Evolutionary conservation across 2,113 vertebrate species (phyloP).

Genomic region (Egretta garzetta): DNA sequence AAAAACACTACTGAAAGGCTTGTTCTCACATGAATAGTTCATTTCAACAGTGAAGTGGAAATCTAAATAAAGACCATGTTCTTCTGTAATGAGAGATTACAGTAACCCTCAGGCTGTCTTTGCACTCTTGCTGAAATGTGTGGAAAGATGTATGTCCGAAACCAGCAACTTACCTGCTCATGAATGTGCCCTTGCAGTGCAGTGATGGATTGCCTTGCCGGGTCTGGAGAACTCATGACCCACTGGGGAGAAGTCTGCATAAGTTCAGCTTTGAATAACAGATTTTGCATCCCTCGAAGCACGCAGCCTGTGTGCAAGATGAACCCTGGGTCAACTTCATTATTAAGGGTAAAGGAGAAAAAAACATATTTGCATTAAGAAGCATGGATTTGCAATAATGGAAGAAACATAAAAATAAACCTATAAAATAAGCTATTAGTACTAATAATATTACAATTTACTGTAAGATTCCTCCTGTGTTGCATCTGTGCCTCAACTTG

Average conservation of each 20-base stretch:
- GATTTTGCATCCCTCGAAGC: not conserved
- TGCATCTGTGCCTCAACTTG: not conserved
- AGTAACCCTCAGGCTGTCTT: not conserved
- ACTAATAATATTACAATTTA: not conserved
- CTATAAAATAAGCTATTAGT: not conserved
- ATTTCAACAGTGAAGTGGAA: not conserved
- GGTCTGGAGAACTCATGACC: not conserved
- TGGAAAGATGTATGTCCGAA: not conserved
- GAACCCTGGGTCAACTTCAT: not conserved
- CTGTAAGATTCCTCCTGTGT: not conserved
- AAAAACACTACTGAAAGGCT: not conserved
- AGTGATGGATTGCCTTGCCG: not conserved
- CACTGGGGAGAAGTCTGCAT: not conserved
- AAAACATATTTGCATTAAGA: not conserved
- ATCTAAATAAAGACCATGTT: not conserved
- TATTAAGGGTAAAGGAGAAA: not conserved
- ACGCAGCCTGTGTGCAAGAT: not conserved
- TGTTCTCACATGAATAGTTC: not conserved
- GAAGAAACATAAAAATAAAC: not conserved
- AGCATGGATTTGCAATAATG: not conserved
- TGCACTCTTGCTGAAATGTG: not conserved
- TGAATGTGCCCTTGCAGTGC: not conserved
- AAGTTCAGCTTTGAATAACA: not conserved
- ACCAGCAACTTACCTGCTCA: not conserved
- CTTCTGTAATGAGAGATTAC: not conserved